Evolutionary conservation across 2,888 invertebrate species (phyloP).

Genomic region (Chrysopilus asiliformis): DNA sequence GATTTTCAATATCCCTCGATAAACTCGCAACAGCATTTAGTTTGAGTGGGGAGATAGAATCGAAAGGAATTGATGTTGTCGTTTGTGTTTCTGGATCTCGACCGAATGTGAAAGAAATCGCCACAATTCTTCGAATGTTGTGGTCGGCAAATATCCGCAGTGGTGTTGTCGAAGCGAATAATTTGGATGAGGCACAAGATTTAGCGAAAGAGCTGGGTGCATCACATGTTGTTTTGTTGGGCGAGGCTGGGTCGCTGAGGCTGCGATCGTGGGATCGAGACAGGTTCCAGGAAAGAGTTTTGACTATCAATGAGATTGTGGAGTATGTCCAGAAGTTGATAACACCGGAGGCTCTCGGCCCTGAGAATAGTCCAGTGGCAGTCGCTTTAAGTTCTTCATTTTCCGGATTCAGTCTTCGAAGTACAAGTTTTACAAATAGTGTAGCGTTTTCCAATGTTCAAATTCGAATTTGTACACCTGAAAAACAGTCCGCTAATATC

Average conservation of each 20-base stretch:
- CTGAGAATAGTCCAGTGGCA: constrained; percentile 15
- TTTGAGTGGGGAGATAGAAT: constrained; percentile 40
- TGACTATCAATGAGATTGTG: constrained; percentile 47
- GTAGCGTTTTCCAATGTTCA: constrained; percentile 38
- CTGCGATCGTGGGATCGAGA: constrained; percentile 49
- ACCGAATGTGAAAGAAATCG: constrained; percentile 41
- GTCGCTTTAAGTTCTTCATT: constrained; percentile 14
- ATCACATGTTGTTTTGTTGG: constrained; percentile 45
- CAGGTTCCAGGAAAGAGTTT: constrained; percentile 49
- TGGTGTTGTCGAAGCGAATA: constrained; percentile 45
- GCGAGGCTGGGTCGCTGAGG: constrained; percentile 30
- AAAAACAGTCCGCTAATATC: constrained; percentile 49
- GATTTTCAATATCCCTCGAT: constrained; percentile 76
- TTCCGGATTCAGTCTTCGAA: constrained; percentile 21
- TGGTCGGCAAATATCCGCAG: constrained; percentile 59
- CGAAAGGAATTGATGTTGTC: constrained; percentile 45
- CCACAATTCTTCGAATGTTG: constrained; percentile 46
- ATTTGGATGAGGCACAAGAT: constrained; percentile 52
- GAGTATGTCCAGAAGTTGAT: constrained; percentile 57
- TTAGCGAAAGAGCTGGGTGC: constrained; percentile 46
- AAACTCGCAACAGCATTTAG: constrained; percentile 52
- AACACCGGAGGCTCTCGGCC: constrained; percentile 21
- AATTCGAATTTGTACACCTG: constrained; percentile 50
- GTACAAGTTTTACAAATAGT: constrained; percentile 22
- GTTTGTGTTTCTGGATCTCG: constrained; percentile 51